Base-by-base conservation (phyloP, 2,888 invertebrate genomes). In the Ornithoptera alexandrae region DNA sequence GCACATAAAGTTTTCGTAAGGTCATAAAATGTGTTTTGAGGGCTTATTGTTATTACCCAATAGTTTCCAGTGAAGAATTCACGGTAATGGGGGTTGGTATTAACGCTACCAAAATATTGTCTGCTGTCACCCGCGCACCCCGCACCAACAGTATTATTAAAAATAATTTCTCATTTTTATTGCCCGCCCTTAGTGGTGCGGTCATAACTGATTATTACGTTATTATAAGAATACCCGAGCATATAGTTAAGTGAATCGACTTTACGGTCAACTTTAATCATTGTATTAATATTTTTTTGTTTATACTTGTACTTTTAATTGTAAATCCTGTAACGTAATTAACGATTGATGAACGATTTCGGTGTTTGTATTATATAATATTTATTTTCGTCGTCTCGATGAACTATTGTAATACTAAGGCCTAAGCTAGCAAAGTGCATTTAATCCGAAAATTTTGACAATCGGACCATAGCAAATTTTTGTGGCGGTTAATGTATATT, bases 101-200 rank as follows among this genome's bases (percentile, higher is more conserved):
- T 81, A 83, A 82, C 79, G 77, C 77, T 79, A 80, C 82, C 83
- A 81, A 86, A 88, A 89, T 89, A 88, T 89, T 85, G 86, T 85
- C 84, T 79, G 73, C 73, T 80, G 85, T 86, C 88, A 86, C 81
- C 76, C 70, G 67, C 61, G 69, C 73, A 63, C 72, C 73, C 72
- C 79, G 77, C 81, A 77, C 79, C 77, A 75, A 77, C 84, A 83
- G 83, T 87, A 85, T 90, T 91, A 92, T 92, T 92, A 92, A 92
- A 92, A 91, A 92, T 92, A 92, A 92, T 92, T 92, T 90, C 92
- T 92, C 92, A 92, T 90, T 91, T 92, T 92, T 91, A 92, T 92
- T 90, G 82, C 88, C 81, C 67, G 73, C 83, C 80, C 83, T 82
- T 81, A 79, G 83, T 84, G 82, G 81, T 74, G 73, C 71, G 71